These are phyloP conservation scores for Eurystomus gularis DNA, from an alignment of 2,113 vertebrate species.

Conservation along the genomic window DNA sequence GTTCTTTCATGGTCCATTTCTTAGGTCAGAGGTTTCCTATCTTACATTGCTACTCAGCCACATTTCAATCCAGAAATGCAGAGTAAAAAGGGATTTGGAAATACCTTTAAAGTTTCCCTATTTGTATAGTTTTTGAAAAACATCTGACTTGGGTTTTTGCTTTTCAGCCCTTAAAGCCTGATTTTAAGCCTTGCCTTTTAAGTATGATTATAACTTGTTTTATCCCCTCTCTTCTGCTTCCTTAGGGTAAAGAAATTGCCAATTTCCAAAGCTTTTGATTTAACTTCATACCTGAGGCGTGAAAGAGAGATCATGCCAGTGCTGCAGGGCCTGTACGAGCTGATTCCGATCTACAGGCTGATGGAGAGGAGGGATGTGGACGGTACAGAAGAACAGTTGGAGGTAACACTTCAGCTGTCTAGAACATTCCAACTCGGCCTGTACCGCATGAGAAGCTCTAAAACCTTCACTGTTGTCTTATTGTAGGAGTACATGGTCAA, in stretches of 20 bases:
- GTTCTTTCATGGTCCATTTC: neutral
- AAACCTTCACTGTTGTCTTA: neutral
- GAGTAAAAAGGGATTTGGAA: neutral
- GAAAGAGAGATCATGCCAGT: conserved; percentile 87
- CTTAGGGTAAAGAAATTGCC: conserved; percentile 80
- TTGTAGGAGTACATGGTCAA: conserved; percentile 82
- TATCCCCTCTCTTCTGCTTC: neutral
- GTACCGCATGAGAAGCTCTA: too few relatives aligned
- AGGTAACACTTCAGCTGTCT: conserved; percentile 43
- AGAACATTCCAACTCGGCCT: too few relatives aligned
- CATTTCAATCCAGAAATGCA: neutral
- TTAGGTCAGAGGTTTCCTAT: neutral
- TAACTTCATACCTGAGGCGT: conserved; percentile 84
- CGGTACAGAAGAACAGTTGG: conserved; percentile 71
- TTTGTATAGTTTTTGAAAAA: neutral
- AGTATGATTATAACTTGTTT: neutral
- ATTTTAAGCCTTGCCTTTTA: neutral
- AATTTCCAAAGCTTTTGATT: conserved; percentile 86
- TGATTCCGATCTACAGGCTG: conserved; percentile 87
- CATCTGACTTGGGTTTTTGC: neutral
- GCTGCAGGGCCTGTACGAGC: conserved; percentile 83
- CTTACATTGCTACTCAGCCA: neutral
- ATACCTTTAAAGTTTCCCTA: neutral
- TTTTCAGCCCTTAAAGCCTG: neutral
- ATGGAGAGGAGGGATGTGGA: conserved; percentile 86